These are phyloP conservation scores for Pheosia tremula DNA, from an alignment of 2,888 invertebrate species.

Conservation along the genomic window DNA sequence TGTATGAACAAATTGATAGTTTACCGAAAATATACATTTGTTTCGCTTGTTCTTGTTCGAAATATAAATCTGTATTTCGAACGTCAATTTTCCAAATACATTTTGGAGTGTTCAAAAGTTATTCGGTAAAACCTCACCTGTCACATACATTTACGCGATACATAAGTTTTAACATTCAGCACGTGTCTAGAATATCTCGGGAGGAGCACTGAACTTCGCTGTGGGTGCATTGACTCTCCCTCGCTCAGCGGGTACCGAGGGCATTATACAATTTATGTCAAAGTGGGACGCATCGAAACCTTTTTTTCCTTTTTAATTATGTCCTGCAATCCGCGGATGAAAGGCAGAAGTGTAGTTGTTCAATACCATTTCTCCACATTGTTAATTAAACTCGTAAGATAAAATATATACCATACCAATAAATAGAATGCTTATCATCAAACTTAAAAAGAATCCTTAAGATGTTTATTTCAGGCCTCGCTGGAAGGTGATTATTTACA, in stretches of 20 bases:
- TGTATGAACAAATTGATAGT: slow-evolving; percentile 13
- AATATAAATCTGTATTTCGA: slow-evolving; percentile 24
- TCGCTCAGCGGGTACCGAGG: slow-evolving; percentile 35
- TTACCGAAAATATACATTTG: slow-evolving; percentile 26
- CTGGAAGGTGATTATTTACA: slow-evolving; percentile 46
- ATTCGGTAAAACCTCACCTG: slow-evolving; percentile 47
- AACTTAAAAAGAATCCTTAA: not conserved
- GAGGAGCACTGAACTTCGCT: slow-evolving; percentile 68
- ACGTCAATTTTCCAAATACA: slow-evolving; percentile 48
- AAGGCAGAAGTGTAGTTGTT: no score
- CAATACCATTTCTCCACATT: no score
- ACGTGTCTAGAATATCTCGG: slow-evolving; percentile 60
- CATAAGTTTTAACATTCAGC: slow-evolving; percentile 65
- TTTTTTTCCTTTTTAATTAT: slow-evolving; percentile 13
- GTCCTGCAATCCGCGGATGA: no score
- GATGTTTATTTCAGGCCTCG: slow-evolving; percentile 15
- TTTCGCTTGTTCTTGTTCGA: slow-evolving; percentile 19
- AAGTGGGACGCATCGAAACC: slow-evolving; percentile 27
- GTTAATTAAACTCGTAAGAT: no score
- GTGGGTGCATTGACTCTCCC: slow-evolving; percentile 69
- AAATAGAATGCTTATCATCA: not conserved
- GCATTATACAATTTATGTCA: slow-evolving; percentile 54
- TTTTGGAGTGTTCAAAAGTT: slow-evolving; percentile 41
- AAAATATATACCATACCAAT: no score
- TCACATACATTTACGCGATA: slow-evolving; percentile 55